Evolutionary conservation across 2,797 vertebrate genomes (phyloP).

Genomic region (Dendrocincla fuliginosa): DNA sequence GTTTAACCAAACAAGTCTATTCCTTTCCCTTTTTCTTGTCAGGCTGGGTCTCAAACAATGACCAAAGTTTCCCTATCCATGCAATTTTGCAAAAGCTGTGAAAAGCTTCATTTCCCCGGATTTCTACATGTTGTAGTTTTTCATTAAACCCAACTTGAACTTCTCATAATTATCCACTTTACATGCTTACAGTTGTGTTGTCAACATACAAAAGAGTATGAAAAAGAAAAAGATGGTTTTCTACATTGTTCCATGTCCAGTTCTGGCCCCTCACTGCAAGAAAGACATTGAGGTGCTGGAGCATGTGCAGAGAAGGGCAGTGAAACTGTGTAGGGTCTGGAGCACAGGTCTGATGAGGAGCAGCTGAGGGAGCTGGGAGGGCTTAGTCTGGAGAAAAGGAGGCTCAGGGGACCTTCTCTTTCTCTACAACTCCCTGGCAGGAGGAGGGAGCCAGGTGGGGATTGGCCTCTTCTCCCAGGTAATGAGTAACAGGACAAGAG

Average conservation of each 20-base stretch:
- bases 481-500: not conserved
- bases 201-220: not conserved
- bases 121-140: not conserved
- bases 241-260: not conserved
- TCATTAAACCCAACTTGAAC: not conserved
- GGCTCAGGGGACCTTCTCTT: too few relatives aligned
- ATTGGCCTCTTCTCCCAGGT: not conserved
- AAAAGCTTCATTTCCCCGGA: not conserved
- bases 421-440: not conserved
- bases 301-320: not conserved
- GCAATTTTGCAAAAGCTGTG: not conserved
- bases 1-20: conserved; percentile 18
- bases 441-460: not conserved
- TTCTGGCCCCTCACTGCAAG: not conserved
- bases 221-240: not conserved
- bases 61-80: not conserved
- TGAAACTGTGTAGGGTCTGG: not conserved
- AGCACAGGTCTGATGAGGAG: not conserved
- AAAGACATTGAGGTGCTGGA: not conserved
- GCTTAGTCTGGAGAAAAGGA: not conserved
- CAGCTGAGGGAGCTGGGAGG: not conserved
- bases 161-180: not conserved
- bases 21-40: conserved; percentile 14
- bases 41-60: not conserved
- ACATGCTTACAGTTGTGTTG: not conserved